phyloP scores from a whole-genome alignment of 2,888 invertebrate species.

The Melipona bicolor region DNA sequence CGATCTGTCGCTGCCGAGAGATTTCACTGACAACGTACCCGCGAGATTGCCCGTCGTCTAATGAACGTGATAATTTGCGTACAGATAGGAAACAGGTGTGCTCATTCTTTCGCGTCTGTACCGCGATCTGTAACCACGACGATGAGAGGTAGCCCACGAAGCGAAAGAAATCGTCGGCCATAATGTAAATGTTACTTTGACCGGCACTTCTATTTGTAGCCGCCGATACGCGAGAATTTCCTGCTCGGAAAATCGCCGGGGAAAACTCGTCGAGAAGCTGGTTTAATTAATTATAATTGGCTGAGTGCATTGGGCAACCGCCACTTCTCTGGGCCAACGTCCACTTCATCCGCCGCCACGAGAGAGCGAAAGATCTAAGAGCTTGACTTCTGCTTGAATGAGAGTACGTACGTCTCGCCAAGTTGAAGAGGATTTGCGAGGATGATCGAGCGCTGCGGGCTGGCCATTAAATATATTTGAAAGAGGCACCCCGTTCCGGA shows the following conservation, averaged over 20 bases:
- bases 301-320: conserved; percentile 62
- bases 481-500: conserved; percentile 35
- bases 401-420: conserved; percentile 54
- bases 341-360: conserved; percentile 63
- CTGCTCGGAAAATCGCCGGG: conserved; percentile 55
- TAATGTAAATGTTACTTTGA: conserved; percentile 39
- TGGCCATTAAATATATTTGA: conserved; percentile 65
- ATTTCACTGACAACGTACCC: background rate
- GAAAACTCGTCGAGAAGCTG: conserved; percentile 49
- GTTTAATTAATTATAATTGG: conserved; percentile 72
- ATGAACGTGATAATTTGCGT: conserved; percentile 22
- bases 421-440: conserved; percentile 62
- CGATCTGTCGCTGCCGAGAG: background rate
- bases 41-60: conserved; percentile 8
- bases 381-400: conserved; percentile 62
- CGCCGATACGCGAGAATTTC: conserved; percentile 49
- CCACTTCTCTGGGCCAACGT: conserved; percentile 57
- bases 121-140: conserved; percentile 22
- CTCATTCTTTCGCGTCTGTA: conserved; percentile 32
- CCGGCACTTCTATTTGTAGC: conserved; percentile 35
- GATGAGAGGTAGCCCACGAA: conserved; percentile 5
- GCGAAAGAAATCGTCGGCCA: conserved; percentile 27
- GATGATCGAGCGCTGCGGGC: conserved; percentile 64
- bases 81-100: conserved; percentile 22
- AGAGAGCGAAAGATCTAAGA: conserved; percentile 54